Conservation (phyloP, 2,797 vertebrate species). For the Coreius guichenoti region DNA sequence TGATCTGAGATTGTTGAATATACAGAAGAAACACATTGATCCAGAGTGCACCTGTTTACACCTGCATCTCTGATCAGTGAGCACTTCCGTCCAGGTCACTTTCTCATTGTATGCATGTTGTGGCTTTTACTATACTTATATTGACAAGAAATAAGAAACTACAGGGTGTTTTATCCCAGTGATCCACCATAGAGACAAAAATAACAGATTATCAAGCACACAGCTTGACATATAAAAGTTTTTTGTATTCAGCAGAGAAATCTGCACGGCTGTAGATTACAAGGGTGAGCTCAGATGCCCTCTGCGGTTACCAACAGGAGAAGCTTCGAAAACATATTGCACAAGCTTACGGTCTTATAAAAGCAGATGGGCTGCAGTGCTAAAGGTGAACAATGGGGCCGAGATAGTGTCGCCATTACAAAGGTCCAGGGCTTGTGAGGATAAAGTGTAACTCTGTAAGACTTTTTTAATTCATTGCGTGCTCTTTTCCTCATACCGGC, state of each 20-base stretch:
- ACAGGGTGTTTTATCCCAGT: background rate
- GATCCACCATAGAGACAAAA: background rate
- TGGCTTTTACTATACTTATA: background rate
- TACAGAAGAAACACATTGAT: background rate
- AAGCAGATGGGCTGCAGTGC: background rate
- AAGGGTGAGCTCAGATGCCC: background rate
- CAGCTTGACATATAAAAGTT: background rate
- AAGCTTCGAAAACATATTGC: background rate
- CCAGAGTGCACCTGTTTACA: background rate
- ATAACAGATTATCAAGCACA: background rate
- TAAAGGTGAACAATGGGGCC: constrained; percentile 1
- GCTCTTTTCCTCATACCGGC: background rate
- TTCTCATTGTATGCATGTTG: background rate
- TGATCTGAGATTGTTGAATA: constrained; percentile 4
- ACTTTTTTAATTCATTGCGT: background rate
- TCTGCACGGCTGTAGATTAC: background rate
- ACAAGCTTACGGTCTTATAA: background rate
- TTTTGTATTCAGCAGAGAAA: background rate
- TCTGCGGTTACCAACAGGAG: background rate
- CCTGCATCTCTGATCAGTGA: background rate
- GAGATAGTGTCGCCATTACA: background rate
- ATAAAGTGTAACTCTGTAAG: background rate
- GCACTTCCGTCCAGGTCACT: background rate
- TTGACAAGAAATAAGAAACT: background rate
- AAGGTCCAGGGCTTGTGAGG: background rate